Evolutionary conservation across 2,113 vertebrate genomes (phyloP).

Genomic region (Tachuris rubrigastra): DNA sequence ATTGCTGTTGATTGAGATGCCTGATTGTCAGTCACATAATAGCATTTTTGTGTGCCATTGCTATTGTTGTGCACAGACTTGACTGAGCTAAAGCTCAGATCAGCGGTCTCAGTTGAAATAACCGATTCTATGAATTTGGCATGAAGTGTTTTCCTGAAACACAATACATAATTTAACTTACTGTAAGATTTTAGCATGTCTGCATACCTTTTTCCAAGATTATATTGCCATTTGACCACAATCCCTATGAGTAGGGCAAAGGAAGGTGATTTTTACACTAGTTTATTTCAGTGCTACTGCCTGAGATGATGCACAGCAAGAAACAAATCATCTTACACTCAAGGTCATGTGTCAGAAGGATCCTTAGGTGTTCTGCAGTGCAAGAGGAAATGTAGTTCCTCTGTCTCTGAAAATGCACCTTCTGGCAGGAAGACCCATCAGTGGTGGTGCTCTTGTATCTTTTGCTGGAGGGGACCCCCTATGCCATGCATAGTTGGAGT

Average conservation of each 20-base stretch:
- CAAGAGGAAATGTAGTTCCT: background rate
- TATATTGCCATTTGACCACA: background rate
- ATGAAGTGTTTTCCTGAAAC: background rate
- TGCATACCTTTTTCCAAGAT: background rate
- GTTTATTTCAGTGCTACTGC: background rate
- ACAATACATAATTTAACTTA: background rate
- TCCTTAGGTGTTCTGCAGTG: background rate
- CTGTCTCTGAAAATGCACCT: background rate
- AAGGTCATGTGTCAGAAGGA: background rate
- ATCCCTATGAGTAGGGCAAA: background rate
- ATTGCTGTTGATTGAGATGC: background rate
- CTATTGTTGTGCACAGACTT: background rate
- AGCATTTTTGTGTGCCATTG: background rate
- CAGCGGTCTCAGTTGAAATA: background rate
- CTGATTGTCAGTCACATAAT: background rate
- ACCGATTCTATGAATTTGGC: background rate
- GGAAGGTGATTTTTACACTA: background rate
- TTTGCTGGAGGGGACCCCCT: background rate
- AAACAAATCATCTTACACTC: background rate
- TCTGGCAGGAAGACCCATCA: background rate
- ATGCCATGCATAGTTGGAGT: accelerated
- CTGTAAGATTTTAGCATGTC: background rate
- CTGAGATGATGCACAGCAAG: background rate
- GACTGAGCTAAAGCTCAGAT: background rate
- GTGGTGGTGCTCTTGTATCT: background rate